phyloP scores from a whole-genome alignment of 2,888 invertebrate species.

The Drosophila setosimentum region DNA sequence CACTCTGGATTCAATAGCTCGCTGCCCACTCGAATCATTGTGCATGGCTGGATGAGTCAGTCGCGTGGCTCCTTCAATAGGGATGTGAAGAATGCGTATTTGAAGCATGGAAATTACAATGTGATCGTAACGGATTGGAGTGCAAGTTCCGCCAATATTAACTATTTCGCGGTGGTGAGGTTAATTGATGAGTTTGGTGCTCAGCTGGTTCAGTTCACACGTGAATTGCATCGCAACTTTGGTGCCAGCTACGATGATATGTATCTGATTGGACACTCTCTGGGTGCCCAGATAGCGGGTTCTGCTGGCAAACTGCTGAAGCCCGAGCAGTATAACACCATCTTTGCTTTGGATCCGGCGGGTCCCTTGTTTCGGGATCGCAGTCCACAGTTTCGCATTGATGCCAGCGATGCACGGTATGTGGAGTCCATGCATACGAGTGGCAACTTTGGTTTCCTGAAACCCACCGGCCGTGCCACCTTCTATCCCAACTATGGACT shows the following conservation, averaged over 20 bases:
- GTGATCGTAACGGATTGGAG: slow-evolving; percentile 83
- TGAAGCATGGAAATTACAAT: slow-evolving; percentile 74
- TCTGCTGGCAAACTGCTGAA: slow-evolving; percentile 78
- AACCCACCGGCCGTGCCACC: slow-evolving; percentile 83
- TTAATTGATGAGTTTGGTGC: slow-evolving; percentile 76
- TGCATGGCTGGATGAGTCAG: slow-evolving; percentile 84
- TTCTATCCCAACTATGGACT: slow-evolving; percentile 85
- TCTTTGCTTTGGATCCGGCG: slow-evolving; percentile 85
- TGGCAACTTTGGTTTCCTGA: slow-evolving; percentile 79
- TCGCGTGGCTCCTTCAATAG: slow-evolving; percentile 79
- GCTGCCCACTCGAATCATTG: slow-evolving; percentile 78
- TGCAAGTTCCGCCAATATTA: slow-evolving; percentile 74
- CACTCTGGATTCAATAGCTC: slow-evolving; percentile 73
- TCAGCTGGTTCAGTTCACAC: slow-evolving; percentile 75
- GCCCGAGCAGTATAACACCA: slow-evolving; percentile 76
- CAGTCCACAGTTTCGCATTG: slow-evolving; percentile 77
- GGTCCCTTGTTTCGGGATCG: slow-evolving; percentile 78
- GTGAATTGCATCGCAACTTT: slow-evolving; percentile 63
- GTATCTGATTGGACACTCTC: slow-evolving; percentile 84
- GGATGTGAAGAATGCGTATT: slow-evolving; percentile 78
- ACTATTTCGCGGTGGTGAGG: slow-evolving; percentile 78
- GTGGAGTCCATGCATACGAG: slow-evolving; percentile 85
- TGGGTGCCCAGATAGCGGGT: slow-evolving; percentile 84
- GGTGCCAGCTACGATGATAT: slow-evolving; percentile 66
- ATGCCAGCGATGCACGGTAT: slow-evolving; percentile 81